Base-by-base conservation (phyloP, 1,140 invertebrate genomes). In the Mylabris phalerata region DNA sequence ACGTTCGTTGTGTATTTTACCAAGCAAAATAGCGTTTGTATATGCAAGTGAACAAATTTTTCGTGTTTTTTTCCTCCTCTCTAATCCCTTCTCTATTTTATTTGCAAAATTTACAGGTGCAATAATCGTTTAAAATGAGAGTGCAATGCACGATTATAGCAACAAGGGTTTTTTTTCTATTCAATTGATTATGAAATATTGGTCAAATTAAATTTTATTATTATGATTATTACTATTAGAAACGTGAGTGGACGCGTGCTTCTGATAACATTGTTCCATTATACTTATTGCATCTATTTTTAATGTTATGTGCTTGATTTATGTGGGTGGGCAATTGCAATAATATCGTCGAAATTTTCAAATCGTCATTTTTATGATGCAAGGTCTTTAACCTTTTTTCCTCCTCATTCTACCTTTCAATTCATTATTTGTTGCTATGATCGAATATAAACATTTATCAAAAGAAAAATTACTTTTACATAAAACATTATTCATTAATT, bases 101-200 rank as follows among this genome's bases (percentile, higher is more conserved):
- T 60, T 56, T 50, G 54, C 44, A 56, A 60, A 56, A 54, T 59
- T 54, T 55, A 59, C 61, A 63, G 61, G 61, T 63, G 61, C 56
- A 63, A 63, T 45, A 32, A 7, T 32, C 32, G 32, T 32, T 32
- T 32, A 32, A 5, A 19, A 19, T 19, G 38, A 50, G 19, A 51
- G 61, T 63, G 51, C 61, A 60, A 55, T 62, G 64, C 59, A 61
- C 64, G 61, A 56, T 61, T 63, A 59, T 57, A 61, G 61, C 57
- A 59, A 61, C 52, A 60, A 45, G 39, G 44, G 32, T 5, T 32
- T 32, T n/a, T 32, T 32, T 32, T 32, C 32, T 32, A 32, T 32
- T 32, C 19, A 19, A 32, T 3, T 3, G 60, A 60, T 51, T 57
- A 59, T 48, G 59, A 32, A 60, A 65, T 65, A 60, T 65, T 56